Conservation (phyloP, 2,888 invertebrate genomes). For the Antheraea yamamai region DNA sequence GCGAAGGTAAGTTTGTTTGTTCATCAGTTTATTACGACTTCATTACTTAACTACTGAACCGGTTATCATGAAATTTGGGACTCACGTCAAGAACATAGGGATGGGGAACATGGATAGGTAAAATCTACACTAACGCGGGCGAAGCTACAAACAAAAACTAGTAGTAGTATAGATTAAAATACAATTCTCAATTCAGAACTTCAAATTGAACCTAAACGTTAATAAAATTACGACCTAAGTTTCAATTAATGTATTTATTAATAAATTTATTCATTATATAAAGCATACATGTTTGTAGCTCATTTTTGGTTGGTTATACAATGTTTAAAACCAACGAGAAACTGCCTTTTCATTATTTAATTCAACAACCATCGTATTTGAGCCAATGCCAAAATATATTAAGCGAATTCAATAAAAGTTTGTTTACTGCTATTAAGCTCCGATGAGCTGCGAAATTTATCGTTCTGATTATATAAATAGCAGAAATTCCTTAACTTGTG, state of each 20-base stretch:
- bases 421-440: slow-evolving; percentile 41
- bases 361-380: slow-evolving; percentile 74
- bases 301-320: slow-evolving; percentile 49
- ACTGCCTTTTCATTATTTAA: slow-evolving; percentile 74
- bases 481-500: not conserved
- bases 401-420: slow-evolving; percentile 47
- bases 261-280: slow-evolving; percentile 14
- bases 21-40: no score
- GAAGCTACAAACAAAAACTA: no score
- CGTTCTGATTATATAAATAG: slow-evolving; percentile 30
- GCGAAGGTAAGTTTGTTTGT: no score
- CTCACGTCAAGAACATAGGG: no score
- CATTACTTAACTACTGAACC: no score
- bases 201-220: not conserved
- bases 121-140: no score
- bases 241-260: not conserved
- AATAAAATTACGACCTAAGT: not conserved
- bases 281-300: slow-evolving; percentile 55
- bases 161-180: not conserved
- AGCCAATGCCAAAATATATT: slow-evolving; percentile 68
- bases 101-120: no score
- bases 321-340: slow-evolving; percentile 69
- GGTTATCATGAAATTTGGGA: no score
- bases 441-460: slow-evolving; percentile 38
- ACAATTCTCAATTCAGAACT: not conserved